phyloP scores from a whole-genome alignment of 2,888 invertebrate species.

The Acrobasis repandana region DNA sequence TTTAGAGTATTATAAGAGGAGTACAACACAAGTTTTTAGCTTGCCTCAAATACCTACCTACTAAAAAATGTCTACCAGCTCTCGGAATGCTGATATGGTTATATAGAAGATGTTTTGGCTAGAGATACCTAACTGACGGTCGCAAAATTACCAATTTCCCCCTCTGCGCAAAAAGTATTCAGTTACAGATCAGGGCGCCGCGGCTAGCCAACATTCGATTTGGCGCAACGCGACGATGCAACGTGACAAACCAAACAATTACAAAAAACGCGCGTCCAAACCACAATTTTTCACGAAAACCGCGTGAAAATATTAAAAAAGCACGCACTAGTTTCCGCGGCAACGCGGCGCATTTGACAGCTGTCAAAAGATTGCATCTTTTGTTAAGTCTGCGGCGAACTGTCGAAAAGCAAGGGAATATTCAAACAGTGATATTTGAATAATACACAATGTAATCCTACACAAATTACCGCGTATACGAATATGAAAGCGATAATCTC shows the following conservation, averaged over 20 bases:
- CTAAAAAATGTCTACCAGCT: too few species aligned
- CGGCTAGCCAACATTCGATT: slow-evolving; percentile 76
- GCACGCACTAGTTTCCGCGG: slow-evolving; percentile 65
- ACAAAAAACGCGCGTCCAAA: slow-evolving; percentile 75
- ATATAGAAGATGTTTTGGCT: background rate
- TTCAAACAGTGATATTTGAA: slow-evolving; percentile 54
- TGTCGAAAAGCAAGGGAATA: slow-evolving; percentile 37
- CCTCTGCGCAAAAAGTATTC: slow-evolving; percentile 40
- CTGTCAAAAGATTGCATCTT: slow-evolving; percentile 75
- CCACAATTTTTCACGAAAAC: slow-evolving; percentile 74
- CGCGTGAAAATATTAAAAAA: slow-evolving; percentile 65
- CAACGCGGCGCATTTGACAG: slow-evolving; percentile 75
- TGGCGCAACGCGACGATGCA: slow-evolving; percentile 55
- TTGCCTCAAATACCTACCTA: too few species aligned
- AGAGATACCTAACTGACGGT: background rate
- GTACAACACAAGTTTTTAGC: too few species aligned
- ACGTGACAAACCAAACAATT: slow-evolving; percentile 80
- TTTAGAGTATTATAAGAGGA: too few species aligned
- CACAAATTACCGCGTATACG: slow-evolving; percentile 69
- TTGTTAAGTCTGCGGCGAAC: slow-evolving; percentile 51
- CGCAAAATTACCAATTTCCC: slow-evolving; percentile 25
- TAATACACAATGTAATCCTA: slow-evolving; percentile 71
- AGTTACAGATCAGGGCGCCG: slow-evolving; percentile 61
- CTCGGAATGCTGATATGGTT: background rate
- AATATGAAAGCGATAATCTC: slow-evolving; percentile 69